Evolutionary conservation across 2,888 invertebrate genomes (phyloP), one percentile per base, ranked within the genome.

Genomic region (Stenodema calcarata): DNA sequence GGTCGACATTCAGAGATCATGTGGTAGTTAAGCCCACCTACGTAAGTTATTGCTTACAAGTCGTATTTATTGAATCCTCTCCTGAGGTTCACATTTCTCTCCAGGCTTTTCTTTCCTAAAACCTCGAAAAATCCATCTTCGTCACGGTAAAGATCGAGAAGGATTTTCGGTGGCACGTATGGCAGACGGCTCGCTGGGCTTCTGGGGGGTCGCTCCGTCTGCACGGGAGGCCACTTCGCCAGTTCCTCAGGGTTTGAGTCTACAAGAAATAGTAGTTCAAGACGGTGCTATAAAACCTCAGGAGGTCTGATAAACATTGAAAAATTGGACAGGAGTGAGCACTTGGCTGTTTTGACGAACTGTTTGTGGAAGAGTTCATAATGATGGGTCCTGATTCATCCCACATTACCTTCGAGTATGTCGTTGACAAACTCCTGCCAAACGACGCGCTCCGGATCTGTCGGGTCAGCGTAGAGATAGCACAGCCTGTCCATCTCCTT

Each of bases 391-490:
- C 3, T 11, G 11, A 54, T 16, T 4, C 16, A 54, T 54, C 16
- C n/a, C 28, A 73, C 73, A 4, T n/a, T 18, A 85, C 85, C 76
- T 18, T 85, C 85, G 23, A 54, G 76, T 50, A 85, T 50, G 54
- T 85, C 85, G 35, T 75, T 85, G 11, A 85, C 85, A 28, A 85
- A 85, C 30, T 85, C 75, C 12, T 85, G 54, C 85, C 85, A 85
- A 11, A 85, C 76, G 23, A 85, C 75, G 9, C 76, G 75, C 35
- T 85, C 85, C 9, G 85, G 76, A 18, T 85, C 85, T 6, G 50
- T 54, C 6, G 85, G 78, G 41, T 85, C 85, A 1, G 54, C 76
- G 54, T 85, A 85, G 2, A 85, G 41, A 18, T 76, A 54, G 16
- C 82, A 82, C 23, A 82, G 28, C 18, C 42, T 1, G 41, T 82